Percentiles rank a stretch among this genome's conserved stretches.
Evolutionary conservation across 2,888 invertebrate species (phyloP).

Genomic region (Protodeltote pygarga): DNA sequence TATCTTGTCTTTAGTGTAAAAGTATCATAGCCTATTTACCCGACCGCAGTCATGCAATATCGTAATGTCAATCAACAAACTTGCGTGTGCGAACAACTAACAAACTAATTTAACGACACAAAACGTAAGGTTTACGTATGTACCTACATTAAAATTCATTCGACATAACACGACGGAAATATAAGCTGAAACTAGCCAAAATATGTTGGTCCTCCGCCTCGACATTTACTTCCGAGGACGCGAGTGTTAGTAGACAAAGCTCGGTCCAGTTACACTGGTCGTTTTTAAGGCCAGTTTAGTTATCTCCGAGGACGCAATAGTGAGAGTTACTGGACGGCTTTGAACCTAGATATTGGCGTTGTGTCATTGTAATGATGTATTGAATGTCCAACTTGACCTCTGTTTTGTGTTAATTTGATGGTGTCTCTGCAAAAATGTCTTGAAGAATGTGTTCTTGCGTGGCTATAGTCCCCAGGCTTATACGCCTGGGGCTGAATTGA

Average conservation of each 20-base stretch:
- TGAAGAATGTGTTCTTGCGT: too few species aligned
- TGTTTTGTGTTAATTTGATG: too few species aligned
- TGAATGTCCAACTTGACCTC: not conserved
- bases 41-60: too few species aligned
- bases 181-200: conserved; percentile 11
- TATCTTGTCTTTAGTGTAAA: too few species aligned
- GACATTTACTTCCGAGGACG: conserved; percentile 1
- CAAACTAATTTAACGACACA: conserved; percentile 16
- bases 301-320: conserved; percentile 72
- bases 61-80: too few species aligned
- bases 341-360: conserved; percentile 10
- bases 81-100: not conserved
- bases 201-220: conserved; percentile 5
- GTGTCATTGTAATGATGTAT: conserved; percentile 19
- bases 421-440: too few species aligned
- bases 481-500: too few species aligned
- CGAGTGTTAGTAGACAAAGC: conserved; percentile 12
- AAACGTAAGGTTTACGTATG: conserved; percentile 2
- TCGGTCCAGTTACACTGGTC: conserved; percentile 48
- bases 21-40: too few species aligned
- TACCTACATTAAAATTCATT: conserved; percentile 40
- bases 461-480: too few species aligned
- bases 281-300: conserved; percentile 57
- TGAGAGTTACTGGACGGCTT: conserved; percentile 58
- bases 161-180: conserved; percentile 24